Percentiles rank a stretch among this genome's conserved stretches.
Conservation (phyloP, 1,140 invertebrate species). For the Ooceraea biroi region DNA sequence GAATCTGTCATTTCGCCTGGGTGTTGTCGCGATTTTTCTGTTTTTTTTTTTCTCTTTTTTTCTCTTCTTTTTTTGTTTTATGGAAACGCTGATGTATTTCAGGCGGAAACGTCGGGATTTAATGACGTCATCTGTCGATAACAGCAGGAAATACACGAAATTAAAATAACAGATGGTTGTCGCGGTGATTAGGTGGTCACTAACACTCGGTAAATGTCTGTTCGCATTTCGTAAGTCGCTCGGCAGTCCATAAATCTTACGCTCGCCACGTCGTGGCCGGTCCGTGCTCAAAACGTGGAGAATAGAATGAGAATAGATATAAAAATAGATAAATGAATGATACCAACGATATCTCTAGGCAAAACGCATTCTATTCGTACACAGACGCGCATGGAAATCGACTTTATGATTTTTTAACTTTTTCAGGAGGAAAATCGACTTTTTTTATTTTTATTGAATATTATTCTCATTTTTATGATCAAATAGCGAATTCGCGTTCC, state of each 20-base stretch:
- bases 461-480: no score
- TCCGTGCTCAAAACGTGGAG: background rate
- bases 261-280: no score
- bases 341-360: no score
- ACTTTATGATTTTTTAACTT: no score
- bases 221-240: conserved; percentile 14
- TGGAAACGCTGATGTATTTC: background rate
- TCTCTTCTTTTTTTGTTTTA: no score
- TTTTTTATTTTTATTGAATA: no score
- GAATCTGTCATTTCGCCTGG: background rate
- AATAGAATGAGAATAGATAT: background rate
- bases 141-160: conserved; percentile 4
- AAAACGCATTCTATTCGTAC: no score
- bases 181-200: background rate
- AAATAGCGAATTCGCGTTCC: no score
- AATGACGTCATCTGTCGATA: background rate
- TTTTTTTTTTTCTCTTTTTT: background rate
- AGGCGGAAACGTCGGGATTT: background rate
- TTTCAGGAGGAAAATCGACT: no score
- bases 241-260: background rate
- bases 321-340: background rate
- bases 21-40: background rate
- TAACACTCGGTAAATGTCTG: conserved; percentile 4
- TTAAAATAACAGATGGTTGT: background rate
- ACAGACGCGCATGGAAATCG: no score